Conservation (phyloP, 2,797 vertebrate species). For the Antrozous pallidus region DNA sequence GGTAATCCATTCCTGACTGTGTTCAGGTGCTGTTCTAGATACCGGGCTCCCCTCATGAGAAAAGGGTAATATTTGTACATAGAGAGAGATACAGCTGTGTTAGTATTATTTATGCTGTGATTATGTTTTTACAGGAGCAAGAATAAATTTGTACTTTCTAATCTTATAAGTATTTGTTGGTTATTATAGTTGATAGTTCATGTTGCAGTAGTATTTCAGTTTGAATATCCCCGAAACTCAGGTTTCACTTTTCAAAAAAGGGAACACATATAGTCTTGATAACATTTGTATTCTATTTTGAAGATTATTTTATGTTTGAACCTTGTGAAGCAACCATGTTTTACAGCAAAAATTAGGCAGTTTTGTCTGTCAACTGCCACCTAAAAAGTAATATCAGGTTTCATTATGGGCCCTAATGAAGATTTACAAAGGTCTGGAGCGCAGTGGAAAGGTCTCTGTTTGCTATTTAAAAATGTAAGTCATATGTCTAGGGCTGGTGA, state of each 20-base stretch:
- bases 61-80: background rate
- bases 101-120: background rate
- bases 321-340: background rate
- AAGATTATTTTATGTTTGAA: background rate
- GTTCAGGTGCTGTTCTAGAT: background rate
- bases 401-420: background rate
- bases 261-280: background rate
- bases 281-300: background rate
- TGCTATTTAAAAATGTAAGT: background rate
- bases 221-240: background rate
- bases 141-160: background rate
- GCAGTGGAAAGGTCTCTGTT: background rate
- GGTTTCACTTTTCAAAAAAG: background rate
- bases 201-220: background rate
- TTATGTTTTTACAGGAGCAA: background rate
- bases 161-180: background rate
- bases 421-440: background rate
- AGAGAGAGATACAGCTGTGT: background rate
- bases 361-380: background rate
- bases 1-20: background rate
- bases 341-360: background rate
- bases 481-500: background rate
- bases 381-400: background rate
- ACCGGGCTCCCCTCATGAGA: background rate
- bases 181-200: background rate